Evolutionary conservation across 2,113 vertebrate species (phyloP), one percentile per base, ranked within the genome.

Genomic region (Megaceryle maxima): DNA sequence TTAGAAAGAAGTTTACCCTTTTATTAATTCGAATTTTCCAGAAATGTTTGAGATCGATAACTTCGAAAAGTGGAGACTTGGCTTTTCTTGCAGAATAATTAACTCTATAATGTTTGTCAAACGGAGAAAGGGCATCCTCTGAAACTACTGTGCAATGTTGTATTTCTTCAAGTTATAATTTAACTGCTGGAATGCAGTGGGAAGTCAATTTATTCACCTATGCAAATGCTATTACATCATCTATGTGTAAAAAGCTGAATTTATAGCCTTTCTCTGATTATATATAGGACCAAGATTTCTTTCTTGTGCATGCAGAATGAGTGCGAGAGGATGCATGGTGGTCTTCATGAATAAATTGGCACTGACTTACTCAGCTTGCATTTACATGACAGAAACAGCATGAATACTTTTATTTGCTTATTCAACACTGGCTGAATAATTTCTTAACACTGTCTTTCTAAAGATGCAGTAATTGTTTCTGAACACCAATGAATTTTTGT

Each of bases 361-460:
- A 95, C 96, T 98, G 95, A 98, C 85, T 83, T 97, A 94, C 90
- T 93, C 80, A 94, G 96, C 96, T 98, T 98, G 97, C 97, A 83
- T 92, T 98, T 97, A 96, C 84, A 89, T 95, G 78, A 97, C 69
- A 95, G 91, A 88, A 97, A 94, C 0, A 91, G 98, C 98, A 98
- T 98, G 98, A 95, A 88, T 95, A 91, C 74, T 97, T 98, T 97
- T 69, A 90, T 98, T 98, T 98, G 97, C 98, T 98, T 98, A 91
- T 97, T 97, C 88, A 87, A 97, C 92, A 96, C 96, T 97, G 97
- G 97, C 98, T 97, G 96, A 97, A 96, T 97, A 93, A 93, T 97
- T 97, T 98, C 84, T 97, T 98, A 98, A 98, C 90, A 51, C 73
- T 96, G 79, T 94, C 95, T 98, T 98, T 97, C 96, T 98, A 98